These are phyloP conservation scores for Wasmannia auropunctata DNA, from an alignment of 1,140 invertebrate genomes.

Conservation along the genomic window DNA sequence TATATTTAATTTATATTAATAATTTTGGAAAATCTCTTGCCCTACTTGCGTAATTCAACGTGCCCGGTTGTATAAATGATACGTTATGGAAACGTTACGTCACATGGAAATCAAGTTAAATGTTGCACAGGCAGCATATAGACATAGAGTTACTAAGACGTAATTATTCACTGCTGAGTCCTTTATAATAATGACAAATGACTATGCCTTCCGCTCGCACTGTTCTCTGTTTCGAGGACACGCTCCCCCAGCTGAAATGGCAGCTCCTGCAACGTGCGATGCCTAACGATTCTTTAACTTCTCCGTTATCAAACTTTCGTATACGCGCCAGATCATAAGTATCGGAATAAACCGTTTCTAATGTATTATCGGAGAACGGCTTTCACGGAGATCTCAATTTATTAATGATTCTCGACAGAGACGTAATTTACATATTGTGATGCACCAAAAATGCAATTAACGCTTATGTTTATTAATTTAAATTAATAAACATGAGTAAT, in stretches of 20 bases:
- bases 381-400: slow-evolving; percentile 12
- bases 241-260: slow-evolving; percentile 9
- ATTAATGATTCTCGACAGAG: not conserved
- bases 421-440: not conserved
- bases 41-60: not conserved
- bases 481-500: not conserved
- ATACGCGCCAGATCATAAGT: slow-evolving; percentile 33
- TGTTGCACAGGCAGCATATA: slow-evolving; percentile 16
- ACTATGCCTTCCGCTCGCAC: slow-evolving; percentile 25
- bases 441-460: slow-evolving; percentile 23
- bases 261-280: not conserved
- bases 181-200: slow-evolving; percentile 82
- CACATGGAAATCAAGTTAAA: slow-evolving; percentile 23
- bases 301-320: slow-evolving; percentile 61
- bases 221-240: slow-evolving; percentile 19
- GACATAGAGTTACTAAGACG: slow-evolving; percentile 73
- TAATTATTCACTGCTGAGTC: slow-evolving; percentile 80
- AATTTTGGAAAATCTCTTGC: slow-evolving; percentile 12
- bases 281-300: slow-evolving; percentile 80
- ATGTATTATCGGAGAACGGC: not conserved
- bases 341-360: slow-evolving; percentile 56
- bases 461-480: slow-evolving; percentile 1
- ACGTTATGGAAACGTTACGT: not conserved
- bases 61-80: slow-evolving; percentile 10
- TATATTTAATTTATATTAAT: slow-evolving; percentile 14